Percentiles rank a stretch among this genome's conserved stretches.
These are phyloP conservation scores for Iphiclides podalirius DNA, from an alignment of 2,888 invertebrate genomes.

Conservation along the genomic window DNA sequence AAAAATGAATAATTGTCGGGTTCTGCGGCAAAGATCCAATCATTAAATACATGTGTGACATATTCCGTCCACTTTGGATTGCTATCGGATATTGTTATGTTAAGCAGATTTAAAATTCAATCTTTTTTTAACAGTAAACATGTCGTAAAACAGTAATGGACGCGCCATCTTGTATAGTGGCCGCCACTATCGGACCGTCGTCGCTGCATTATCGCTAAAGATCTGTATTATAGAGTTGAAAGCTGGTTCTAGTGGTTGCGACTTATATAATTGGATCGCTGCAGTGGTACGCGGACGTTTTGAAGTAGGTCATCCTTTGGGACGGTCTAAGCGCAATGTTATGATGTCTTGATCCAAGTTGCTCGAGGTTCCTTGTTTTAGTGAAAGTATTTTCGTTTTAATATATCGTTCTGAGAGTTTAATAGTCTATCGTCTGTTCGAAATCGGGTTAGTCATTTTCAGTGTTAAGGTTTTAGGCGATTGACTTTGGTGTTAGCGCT, in stretches of 20 bases:
- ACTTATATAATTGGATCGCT: slow-evolving; percentile 20
- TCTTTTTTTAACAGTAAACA: too few relatives aligned
- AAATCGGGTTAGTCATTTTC: too few relatives aligned
- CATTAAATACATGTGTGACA: too few relatives aligned
- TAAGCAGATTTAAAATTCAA: too few relatives aligned
- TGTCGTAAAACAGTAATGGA: background rate
- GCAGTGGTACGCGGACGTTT: slow-evolving; percentile 17
- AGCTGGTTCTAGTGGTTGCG: slow-evolving; percentile 16
- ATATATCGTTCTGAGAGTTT: slow-evolving; percentile 14
- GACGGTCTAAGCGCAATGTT: slow-evolving; percentile 14
- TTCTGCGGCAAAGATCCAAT: too few relatives aligned
- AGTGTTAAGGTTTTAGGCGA: too few relatives aligned
- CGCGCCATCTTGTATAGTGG: slow-evolving; percentile 18
- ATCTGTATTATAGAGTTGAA: slow-evolving; percentile 13
- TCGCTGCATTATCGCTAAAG: slow-evolving; percentile 16
- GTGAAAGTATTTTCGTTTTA: slow-evolving; percentile 33
- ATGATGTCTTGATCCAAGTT: slow-evolving; percentile 19
- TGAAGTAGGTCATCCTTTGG: slow-evolving; percentile 22
- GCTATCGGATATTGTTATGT: too few relatives aligned
- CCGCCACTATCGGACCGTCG: slow-evolving; percentile 14
- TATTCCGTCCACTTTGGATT: too few relatives aligned
- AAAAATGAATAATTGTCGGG: too few relatives aligned
- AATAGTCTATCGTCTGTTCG: too few relatives aligned
- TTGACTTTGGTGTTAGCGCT: too few relatives aligned
- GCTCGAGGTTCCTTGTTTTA: slow-evolving; percentile 21